Conservation (phyloP, 2,113 vertebrate species). For the Tupaia chinensis region DNA sequence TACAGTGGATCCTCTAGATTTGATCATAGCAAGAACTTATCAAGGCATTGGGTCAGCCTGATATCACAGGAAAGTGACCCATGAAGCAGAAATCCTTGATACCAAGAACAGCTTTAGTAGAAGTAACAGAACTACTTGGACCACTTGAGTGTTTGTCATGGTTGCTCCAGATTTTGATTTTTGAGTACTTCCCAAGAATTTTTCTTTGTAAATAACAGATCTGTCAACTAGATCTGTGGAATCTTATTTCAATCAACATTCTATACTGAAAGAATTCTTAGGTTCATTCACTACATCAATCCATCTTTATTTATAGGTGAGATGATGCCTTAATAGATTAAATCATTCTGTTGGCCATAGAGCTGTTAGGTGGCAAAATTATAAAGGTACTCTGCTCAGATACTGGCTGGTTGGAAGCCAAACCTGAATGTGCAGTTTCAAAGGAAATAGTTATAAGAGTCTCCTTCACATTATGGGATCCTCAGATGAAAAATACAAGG, state of each 20-base stretch:
- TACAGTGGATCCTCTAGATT: background rate
- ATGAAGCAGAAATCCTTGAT: background rate
- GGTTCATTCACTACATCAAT: background rate
- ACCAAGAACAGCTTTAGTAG: background rate
- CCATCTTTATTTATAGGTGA: background rate
- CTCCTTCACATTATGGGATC: background rate
- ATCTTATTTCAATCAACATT: background rate
- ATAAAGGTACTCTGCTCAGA: background rate
- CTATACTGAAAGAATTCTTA: background rate
- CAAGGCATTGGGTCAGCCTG: background rate
- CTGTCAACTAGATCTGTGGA: background rate
- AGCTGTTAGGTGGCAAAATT: background rate
- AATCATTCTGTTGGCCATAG: background rate
- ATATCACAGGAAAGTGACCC: background rate
- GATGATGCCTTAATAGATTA: background rate
- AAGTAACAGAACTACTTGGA: background rate
- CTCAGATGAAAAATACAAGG: background rate
- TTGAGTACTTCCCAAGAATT: background rate
- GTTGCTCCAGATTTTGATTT: background rate
- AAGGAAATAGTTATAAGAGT: background rate
- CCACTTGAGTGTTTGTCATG: background rate
- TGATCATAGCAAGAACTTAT: background rate
- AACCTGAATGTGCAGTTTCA: background rate
- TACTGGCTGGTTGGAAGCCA: background rate
- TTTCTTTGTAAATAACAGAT: background rate